phyloP scores from a whole-genome alignment of 2,113 vertebrate genomes.

The Microcebus griseorufus region DNA sequence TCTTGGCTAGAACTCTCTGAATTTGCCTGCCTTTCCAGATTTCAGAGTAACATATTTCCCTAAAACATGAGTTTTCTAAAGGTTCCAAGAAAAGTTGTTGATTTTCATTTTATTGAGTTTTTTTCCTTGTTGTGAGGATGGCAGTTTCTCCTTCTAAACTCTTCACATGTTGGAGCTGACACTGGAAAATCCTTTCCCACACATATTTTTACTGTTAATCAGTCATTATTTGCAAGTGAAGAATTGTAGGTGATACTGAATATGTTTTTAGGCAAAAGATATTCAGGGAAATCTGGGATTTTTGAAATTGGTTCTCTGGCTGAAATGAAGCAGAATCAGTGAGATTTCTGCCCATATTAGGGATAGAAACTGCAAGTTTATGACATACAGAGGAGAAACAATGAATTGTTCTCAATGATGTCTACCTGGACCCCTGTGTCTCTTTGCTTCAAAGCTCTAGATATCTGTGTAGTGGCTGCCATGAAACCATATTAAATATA shows the following conservation, averaged over 20 bases:
- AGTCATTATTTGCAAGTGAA: neutral
- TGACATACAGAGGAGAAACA: neutral
- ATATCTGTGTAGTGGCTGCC: neutral
- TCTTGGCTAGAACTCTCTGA: neutral
- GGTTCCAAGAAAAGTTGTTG: neutral
- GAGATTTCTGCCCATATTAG: neutral
- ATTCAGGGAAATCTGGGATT: neutral
- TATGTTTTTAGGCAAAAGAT: neutral
- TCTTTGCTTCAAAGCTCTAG: neutral
- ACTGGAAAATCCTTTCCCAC: neutral
- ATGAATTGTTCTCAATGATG: neutral
- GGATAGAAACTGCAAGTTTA: neutral
- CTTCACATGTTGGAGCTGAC: neutral
- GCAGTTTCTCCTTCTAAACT: neutral
- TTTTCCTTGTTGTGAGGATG: neutral
- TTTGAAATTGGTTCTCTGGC: neutral
- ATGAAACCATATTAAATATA: neutral
- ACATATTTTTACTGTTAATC: neutral
- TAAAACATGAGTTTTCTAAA: neutral
- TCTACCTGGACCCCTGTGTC: neutral
- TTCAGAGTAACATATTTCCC: neutral
- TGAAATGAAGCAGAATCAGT: neutral
- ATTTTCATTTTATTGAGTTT: neutral
- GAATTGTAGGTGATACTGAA: neutral
- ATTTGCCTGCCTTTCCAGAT: neutral